Evolutionary conservation across 1,140 invertebrate genomes (phyloP), one percentile per base, ranked within the genome.

Genomic region (Eumeta japonica): DNA sequence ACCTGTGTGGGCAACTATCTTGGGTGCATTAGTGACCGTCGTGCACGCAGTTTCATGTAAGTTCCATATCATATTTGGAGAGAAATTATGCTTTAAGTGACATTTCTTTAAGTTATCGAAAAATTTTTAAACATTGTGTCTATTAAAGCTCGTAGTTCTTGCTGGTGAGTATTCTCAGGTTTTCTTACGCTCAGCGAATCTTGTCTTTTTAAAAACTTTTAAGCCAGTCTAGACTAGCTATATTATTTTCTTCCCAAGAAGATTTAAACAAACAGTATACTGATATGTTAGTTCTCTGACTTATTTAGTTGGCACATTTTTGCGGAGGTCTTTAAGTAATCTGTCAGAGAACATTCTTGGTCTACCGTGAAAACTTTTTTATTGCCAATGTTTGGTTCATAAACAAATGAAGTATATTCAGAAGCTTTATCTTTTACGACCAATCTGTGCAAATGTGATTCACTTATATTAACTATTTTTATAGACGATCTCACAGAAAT

Each of bases 31-130:
- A 9, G 43, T 43, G 0, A 52, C 42, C 1, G 43, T 49, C 2
- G 38, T 20, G 13, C 43, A 29, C 16, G 43, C 46, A 7, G 46
- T 52, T 48, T 52, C 43, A 16, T 49, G 44, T 35, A 47, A 38
- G 39, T 46, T 52, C 10, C 40, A 49, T 36, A 53, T 52, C 27
- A 37, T 10, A 10, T 48, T 30, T 4, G 46, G 41, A 3, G 30
- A 37, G 24, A 52, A 46, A 5, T 29, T 30, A 46, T 46, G 24
- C 11, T 38, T 39, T 12, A 46, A 17, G 35, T 18, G 35, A 1
- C 44, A 41, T 1, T 28, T 36, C 41, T 30, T 28, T 2, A 35
- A 19, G 30, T 39, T 52, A 28, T 45, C 41, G n/a, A n/a, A n/a
- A n/a, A n/a, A n/a, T n/a, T n/a, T n/a, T n/a, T n/a, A n/a, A n/a